Evolutionary conservation across 1,140 invertebrate genomes (phyloP).

Genomic region (Trachymyrmex septentrionalis): DNA sequence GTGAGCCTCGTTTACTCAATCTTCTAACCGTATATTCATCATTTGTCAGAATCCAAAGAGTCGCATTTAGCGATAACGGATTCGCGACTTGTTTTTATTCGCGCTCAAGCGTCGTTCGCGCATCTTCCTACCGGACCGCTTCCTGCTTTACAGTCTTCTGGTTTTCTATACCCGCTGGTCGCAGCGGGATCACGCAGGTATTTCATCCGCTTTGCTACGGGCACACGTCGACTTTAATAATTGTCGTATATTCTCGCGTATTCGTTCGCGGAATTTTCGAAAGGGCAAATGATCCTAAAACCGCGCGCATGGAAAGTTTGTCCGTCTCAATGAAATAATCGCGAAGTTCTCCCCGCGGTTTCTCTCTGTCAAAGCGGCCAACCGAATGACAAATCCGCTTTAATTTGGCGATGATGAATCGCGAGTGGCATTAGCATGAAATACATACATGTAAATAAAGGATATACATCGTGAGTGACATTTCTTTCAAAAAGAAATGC

Average conservation of each 20-base stretch:
- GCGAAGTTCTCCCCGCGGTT: not conserved
- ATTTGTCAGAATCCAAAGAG: not conserved
- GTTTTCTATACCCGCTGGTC: constrained; percentile 62
- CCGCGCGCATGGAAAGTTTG: not conserved
- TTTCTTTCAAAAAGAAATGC: not conserved
- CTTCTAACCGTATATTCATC: not conserved
- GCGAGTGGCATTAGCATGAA: constrained; percentile 14
- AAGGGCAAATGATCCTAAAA: not conserved
- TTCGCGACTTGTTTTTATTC: not conserved
- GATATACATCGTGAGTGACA: not conserved
- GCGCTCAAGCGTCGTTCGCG: constrained; percentile 38
- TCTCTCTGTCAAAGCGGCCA: not conserved
- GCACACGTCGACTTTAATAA: constrained; percentile 53
- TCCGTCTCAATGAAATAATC: constrained; percentile 9
- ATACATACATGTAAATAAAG: not conserved
- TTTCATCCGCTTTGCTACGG: constrained; percentile 48
- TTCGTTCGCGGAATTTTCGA: constrained; percentile 32
- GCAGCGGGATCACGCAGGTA: constrained; percentile 55
- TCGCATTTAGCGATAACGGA: constrained; percentile 5
- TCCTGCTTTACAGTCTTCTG: constrained; percentile 68
- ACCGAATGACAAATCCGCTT: constrained; percentile 4
- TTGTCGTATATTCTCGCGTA: constrained; percentile 27
- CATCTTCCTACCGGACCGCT: constrained; percentile 53
- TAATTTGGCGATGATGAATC: not conserved
- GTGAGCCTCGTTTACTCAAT: not conserved